Percentiles rank a stretch among this genome's conserved stretches.
phyloP scores from a whole-genome alignment of 2,797 vertebrate genomes.

The Rhincodon typus region DNA sequence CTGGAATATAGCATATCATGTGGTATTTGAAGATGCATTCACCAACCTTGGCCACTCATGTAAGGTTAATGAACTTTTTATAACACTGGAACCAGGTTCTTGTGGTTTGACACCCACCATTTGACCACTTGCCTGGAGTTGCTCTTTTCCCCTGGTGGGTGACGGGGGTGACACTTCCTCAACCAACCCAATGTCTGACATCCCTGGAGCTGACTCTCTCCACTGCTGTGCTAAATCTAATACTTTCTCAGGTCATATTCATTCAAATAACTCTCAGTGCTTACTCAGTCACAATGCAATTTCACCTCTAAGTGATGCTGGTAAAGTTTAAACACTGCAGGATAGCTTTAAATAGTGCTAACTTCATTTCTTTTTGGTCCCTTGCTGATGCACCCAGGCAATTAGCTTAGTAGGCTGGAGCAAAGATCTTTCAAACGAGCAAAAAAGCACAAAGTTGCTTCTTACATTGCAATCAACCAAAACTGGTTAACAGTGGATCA shows the following conservation, averaged over 20 bases:
- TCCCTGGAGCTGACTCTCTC: background rate
- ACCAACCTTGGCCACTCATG: background rate
- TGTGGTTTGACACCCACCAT: background rate
- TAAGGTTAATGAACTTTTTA: background rate
- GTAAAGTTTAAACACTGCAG: background rate
- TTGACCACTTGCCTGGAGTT: background rate
- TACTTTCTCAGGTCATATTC: background rate
- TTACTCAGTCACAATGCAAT: background rate
- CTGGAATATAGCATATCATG: background rate
- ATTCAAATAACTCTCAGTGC: background rate
- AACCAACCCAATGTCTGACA: background rate
- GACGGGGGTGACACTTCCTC: too few relatives aligned
- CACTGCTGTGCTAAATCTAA: background rate
- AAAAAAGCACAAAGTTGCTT: background rate
- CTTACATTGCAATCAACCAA: background rate
- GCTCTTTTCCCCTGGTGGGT: background rate
- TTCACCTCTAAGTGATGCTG: background rate
- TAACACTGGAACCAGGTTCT: background rate
- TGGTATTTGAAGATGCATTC: background rate
- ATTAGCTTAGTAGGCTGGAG: background rate
- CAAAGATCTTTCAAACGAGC: background rate
- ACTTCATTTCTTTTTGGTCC: background rate
- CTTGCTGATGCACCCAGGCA: background rate
- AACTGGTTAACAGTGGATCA: background rate
- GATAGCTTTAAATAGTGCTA: background rate